Evolutionary conservation across 2,113 vertebrate genomes (phyloP).

Genomic region (Taurulus bubalis): DNA sequence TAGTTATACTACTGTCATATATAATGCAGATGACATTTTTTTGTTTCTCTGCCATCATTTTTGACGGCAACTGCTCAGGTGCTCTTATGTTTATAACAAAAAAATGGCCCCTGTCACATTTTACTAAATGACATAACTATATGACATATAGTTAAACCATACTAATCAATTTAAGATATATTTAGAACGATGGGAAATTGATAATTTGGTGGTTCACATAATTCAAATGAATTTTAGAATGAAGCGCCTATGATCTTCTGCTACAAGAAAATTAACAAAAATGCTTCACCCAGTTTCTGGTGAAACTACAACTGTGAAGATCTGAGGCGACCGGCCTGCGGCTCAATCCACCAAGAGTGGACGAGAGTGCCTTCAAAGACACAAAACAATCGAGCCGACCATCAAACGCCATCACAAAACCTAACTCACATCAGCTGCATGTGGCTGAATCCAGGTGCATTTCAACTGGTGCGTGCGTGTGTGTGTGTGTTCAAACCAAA

Average conservation of each 20-base stretch:
- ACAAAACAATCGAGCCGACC: slow-evolving; percentile 28
- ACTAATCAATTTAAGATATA: no score
- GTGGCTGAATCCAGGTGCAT: slow-evolving; percentile 33
- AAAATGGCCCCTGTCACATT: no score
- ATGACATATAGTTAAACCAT: no score
- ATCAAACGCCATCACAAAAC: slow-evolving; percentile 37
- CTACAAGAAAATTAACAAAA: background rate
- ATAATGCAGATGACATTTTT: background rate
- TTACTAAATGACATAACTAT: no score
- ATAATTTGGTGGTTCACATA: background rate
- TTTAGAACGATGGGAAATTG: background rate
- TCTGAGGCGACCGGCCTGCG: slow-evolving; percentile 13
- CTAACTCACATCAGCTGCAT: background rate
- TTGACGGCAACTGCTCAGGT: no score
- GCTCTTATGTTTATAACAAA: background rate
- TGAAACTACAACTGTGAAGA: background rate
- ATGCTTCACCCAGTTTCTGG: background rate
- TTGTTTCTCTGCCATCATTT: background rate
- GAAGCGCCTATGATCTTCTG: background rate
- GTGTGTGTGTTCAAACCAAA: slow-evolving; percentile 15
- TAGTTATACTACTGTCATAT: no score
- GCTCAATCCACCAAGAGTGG: slow-evolving; percentile 16
- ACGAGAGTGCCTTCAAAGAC: slow-evolving; percentile 43
- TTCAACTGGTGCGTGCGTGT: background rate
- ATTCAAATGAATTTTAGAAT: background rate